phyloP scores from a whole-genome alignment of 2,888 invertebrate genomes.

The Drepanosiphum platanoidis region DNA sequence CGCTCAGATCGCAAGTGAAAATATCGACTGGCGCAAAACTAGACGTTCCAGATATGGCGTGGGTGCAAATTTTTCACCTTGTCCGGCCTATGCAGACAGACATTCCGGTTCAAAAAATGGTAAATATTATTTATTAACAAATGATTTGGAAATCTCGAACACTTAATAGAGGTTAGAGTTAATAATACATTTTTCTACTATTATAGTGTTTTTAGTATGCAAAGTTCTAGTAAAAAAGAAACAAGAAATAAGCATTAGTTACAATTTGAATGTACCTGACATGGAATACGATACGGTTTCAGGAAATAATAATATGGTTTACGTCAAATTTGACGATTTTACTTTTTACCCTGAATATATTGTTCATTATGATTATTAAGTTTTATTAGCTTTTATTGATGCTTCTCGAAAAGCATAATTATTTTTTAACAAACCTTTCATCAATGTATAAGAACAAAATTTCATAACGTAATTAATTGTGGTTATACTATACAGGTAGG shows the following conservation, averaged over 20 bases:
- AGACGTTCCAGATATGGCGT: not conserved
- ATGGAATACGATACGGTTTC: not conserved
- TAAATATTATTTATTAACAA: not conserved
- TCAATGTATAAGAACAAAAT: no score
- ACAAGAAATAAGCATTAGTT: not conserved
- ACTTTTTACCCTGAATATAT: not conserved
- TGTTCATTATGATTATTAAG: no score
- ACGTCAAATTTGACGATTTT: conserved; percentile 18
- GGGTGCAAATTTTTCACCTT: not conserved
- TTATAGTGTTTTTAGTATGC: conserved; percentile 1
- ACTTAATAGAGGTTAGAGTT: no score
- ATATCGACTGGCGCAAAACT: conserved; percentile 30
- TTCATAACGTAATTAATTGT: no score
- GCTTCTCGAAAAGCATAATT: no score
- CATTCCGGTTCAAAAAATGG: not conserved
- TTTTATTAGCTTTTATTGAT: no score
- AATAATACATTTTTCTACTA: not conserved
- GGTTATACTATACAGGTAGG: no score
- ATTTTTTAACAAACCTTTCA: no score
- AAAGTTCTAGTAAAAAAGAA: not conserved
- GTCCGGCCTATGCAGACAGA: not conserved
- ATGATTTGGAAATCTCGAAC: no score
- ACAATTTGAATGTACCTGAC: not conserved
- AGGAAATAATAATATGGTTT: not conserved
- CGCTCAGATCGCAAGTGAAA: not conserved